These are phyloP conservation scores for Choloepus hoffmanni DNA, from an alignment of 2,113 vertebrate species.

Conservation along the genomic window DNA sequence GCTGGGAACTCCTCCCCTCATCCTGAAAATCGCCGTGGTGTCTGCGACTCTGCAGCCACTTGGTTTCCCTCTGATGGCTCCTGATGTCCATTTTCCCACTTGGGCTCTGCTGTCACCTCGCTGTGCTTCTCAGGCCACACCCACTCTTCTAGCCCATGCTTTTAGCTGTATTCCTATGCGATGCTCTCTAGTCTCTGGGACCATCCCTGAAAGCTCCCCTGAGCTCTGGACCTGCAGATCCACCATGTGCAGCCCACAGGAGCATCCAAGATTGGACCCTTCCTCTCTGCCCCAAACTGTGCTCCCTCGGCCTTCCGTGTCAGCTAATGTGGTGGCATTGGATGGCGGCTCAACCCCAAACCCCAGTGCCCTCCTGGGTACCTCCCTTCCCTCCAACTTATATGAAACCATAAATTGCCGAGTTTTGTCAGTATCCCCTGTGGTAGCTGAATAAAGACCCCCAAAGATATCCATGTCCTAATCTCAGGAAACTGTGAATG, in stretches of 20 bases:
- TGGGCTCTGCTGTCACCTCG: not conserved
- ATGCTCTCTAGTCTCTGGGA: not conserved
- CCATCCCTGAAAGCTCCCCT: not conserved
- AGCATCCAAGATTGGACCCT: not conserved
- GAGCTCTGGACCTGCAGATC: not conserved
- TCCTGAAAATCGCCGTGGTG: fast-evolving
- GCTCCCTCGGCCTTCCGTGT: not conserved
- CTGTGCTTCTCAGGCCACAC: not conserved
- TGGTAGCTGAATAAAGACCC: too few species aligned
- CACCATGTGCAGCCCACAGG: not conserved
- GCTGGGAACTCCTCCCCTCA: not conserved
- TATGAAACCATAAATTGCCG: not conserved
- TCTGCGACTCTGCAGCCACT: not conserved
- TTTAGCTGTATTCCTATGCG: not conserved
- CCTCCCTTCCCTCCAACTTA: not conserved
- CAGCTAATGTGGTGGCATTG: not conserved
- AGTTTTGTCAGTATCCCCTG: not conserved
- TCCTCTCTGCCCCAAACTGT: not conserved
- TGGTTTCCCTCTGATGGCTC: not conserved
- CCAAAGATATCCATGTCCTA: not conserved
- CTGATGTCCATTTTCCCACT: not conserved
- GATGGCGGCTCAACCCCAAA: not conserved
- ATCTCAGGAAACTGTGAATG: not conserved
- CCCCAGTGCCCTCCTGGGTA: not conserved
- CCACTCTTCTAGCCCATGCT: not conserved